Evolutionary conservation across 2,113 vertebrate genomes (phyloP).

Genomic region (Scytalopus superciliaris): DNA sequence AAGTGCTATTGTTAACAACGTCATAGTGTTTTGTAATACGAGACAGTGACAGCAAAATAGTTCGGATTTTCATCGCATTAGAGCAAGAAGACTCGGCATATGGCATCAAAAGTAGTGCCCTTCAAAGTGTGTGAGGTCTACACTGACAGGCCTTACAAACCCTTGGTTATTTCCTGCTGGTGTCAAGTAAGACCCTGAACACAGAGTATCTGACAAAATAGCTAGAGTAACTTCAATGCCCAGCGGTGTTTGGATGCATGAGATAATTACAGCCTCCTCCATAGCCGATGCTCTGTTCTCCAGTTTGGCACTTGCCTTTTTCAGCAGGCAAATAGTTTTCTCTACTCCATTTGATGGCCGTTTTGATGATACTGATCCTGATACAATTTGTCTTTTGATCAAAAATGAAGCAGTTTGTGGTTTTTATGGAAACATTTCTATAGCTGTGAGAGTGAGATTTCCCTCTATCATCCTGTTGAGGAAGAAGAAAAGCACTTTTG

Average conservation of each 20-base stretch:
- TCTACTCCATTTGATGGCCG: background rate
- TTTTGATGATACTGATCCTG: background rate
- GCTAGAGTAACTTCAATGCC: constrained; percentile 22
- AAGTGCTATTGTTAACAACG: background rate
- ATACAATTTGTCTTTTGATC: background rate
- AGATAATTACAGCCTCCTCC: constrained; percentile 50
- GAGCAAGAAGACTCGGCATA: background rate
- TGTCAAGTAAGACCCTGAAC: constrained; percentile 4
- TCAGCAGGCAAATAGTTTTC: constrained; percentile 31
- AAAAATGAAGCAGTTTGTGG: background rate
- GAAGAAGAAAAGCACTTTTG: background rate
- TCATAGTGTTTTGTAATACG: background rate
- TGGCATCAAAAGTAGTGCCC: background rate
- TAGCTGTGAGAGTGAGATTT: background rate
- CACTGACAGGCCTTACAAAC: constrained; percentile 10
- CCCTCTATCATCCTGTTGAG: background rate
- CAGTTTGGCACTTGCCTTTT: constrained; percentile 31
- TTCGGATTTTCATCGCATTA: constrained; percentile 1
- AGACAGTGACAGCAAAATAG: background rate
- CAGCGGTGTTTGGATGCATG: constrained; percentile 38
- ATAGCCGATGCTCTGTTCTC: constrained; percentile 52
- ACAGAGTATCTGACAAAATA: constrained; percentile 18
- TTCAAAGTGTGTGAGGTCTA: background rate
- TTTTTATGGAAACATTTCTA: background rate
- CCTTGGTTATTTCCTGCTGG: constrained; percentile 40